phyloP scores from a whole-genome alignment of 2,888 invertebrate genomes.

The Fragum fragum region DNA sequence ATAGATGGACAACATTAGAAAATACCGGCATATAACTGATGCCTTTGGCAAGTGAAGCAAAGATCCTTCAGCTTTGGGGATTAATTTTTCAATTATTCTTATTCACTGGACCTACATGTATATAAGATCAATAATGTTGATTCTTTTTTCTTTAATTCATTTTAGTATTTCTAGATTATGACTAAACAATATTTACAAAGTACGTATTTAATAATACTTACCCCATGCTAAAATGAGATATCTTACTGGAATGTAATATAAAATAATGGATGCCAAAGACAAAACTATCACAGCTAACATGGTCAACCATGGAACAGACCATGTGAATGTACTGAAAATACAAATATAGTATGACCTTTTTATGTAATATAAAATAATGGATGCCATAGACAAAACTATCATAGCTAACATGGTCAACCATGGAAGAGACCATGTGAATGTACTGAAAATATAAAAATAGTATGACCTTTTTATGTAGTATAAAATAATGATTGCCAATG shows the following conservation, averaged over 20 bases:
- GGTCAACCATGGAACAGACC: conserved; percentile 98
- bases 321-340: conserved; percentile 95
- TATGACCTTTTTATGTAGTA: background rate
- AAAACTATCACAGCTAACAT: conserved; percentile 95
- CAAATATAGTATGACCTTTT: background rate
- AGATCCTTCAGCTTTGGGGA: no score
- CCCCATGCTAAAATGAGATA: conserved; percentile 97
- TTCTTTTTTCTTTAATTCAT: no score
- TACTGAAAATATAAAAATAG: conserved; percentile 89
- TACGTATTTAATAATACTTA: no score
- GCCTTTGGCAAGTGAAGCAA: no score
- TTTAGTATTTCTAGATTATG: no score
- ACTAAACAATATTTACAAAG: no score
- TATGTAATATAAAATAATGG: background rate
- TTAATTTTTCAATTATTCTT: no score
- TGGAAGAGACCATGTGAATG: conserved; percentile 98
- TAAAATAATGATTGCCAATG: background rate
- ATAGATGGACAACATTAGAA: no score
- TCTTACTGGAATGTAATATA: conserved; percentile 96
- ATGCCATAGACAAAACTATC: conserved; percentile 81
- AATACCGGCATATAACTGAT: no score
- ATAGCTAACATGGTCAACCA: conserved; percentile 98
- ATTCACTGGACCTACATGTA: no score
- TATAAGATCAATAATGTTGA: no score
- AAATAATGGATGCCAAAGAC: conserved; percentile 91